Evolutionary conservation across 53 echinoderm and acorn worm genomes (phyloP), one percentile per base, ranked within the genome.

Genomic region (Holothuria leucospilota): DNA sequence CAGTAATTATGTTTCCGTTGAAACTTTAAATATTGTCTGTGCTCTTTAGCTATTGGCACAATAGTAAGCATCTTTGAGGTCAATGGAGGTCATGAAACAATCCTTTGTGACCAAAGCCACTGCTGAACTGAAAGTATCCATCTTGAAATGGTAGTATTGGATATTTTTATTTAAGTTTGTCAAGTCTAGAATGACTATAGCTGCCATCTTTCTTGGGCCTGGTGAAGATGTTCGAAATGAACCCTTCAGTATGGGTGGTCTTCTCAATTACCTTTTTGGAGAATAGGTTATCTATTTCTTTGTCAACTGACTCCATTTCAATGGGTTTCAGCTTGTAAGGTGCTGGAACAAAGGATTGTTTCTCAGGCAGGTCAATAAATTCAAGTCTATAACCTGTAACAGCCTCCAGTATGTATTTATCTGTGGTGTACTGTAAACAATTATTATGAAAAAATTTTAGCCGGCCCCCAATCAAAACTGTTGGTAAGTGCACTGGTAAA

Each of bases 61-160:
- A 42, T 88, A 91, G 53, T 91, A 88, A 28, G 91, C 91, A 68
- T 87, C 91, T 41, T 62, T 69, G 13, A 91, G 79, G 68, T 91
- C 91, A 28, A 91, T 15, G 20, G 78, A 87, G 15, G 87, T 69
- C 77, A 91, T 84, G 68, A 77, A 91, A 53, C 82, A 81, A 82
- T 72, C 46, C 52, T 39, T 51, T 40, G 87, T 88, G 20, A 88
- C 53, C 20, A 87, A 39, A 15, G 51, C 14, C 18, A 56, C 63
- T 15, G 88, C 88, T 14, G 88, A 63, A 25, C 84, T 28, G 38
- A 91, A 41, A 11, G 84, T 87, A 21, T 91, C 87, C 91, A 91
- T 91, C 34, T 88, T 91, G 61, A 93, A 91, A 84, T 91, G 91
- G 6, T 84, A 39, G 18, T 87, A 88, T 0, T 21, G 29, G n/a